Evolutionary conservation across 2,888 invertebrate species (phyloP).

Genomic region (Caenorhabditis sp.): DNA sequence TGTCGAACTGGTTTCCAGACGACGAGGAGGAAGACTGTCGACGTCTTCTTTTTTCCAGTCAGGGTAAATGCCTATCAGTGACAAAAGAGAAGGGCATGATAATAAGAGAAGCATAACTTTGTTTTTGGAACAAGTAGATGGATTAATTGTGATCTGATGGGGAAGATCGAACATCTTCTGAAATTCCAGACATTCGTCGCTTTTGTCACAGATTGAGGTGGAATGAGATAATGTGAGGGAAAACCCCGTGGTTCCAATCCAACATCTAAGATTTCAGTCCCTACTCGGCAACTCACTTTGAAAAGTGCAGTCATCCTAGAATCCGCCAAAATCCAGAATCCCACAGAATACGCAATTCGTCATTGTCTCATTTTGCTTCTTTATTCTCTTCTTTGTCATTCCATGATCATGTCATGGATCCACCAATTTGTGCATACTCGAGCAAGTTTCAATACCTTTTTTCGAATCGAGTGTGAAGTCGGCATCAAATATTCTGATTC

Average conservation of each 20-base stretch:
- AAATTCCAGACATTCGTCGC: no score
- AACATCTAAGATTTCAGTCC: not conserved
- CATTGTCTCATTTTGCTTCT: conserved; percentile 27
- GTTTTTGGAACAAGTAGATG: conserved; percentile 1
- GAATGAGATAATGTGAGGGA: no score
- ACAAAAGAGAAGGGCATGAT: conserved; percentile 21
- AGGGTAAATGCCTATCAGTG: conserved; percentile 47
- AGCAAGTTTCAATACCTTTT: conserved; percentile 48
- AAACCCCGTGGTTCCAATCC: not conserved
- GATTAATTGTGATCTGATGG: not conserved
- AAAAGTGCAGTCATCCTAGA: conserved; percentile 30
- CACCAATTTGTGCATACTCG: conserved; percentile 52
- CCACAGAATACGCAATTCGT: conserved; percentile 10
- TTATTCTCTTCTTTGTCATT: not conserved
- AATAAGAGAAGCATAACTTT: conserved; percentile 39
- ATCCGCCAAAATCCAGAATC: not conserved
- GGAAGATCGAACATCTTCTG: not conserved
- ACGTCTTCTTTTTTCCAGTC: conserved; percentile 34
- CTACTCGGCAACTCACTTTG: not conserved
- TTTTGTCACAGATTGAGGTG: no score
- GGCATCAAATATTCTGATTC: conserved; percentile 45
- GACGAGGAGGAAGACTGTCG: no score
- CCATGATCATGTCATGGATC: conserved; percentile 7
- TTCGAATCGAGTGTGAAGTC: not conserved
- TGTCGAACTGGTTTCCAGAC: conserved; percentile 51